Evolutionary conservation across 1,140 invertebrate genomes (phyloP), one percentile per base, ranked within the genome.

Genomic region (Drosophila pseudoobscura): DNA sequence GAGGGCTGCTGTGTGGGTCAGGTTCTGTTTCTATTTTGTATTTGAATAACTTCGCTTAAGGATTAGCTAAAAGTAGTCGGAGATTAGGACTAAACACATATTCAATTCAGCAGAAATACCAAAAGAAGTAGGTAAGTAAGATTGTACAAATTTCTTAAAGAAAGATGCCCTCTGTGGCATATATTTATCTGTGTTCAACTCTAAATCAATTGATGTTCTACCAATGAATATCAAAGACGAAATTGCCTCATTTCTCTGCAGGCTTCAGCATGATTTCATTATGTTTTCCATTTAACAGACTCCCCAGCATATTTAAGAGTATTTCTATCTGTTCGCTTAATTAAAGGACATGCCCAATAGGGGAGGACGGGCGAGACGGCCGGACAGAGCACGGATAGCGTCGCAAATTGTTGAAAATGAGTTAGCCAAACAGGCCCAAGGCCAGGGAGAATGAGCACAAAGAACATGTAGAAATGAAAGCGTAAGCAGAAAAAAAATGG

Each of bases 371-470:
- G 29, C 43, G 44, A 8, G 3, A 17, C 11, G 35, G 9, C 35
- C 1, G 35, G 35, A 39, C 35, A 13, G 9, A 13, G 35, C 9
- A 11, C 24, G 53, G 53, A 46, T 59, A 35, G 35, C 54, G 59
- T 56, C 54, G 65, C 70, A 83, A 87, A 78, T 82, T 82, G 75
- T 78, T 82, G 59, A 88, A 87, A 87, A 87, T 87, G 76, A 87
- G 82, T 87, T 80, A 88, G 78, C 88, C 83, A 83, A 88, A 88
- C 83, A 68, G 58, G 66, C 82, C 46, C 82, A 87, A 87, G 82
- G 82, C 74, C 82, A 79, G 31, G 63, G 50, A 59, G 58, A 55
- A 51, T 47, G 75, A 70, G 69, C 55, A 65, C 65, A 75, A 71
- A 68, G 65, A 69, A 57, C 72, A 77, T 70, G 75, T 54, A 77